Conservation (phyloP, 2,113 vertebrate genomes). For the Antechinus stuartii region DNA sequence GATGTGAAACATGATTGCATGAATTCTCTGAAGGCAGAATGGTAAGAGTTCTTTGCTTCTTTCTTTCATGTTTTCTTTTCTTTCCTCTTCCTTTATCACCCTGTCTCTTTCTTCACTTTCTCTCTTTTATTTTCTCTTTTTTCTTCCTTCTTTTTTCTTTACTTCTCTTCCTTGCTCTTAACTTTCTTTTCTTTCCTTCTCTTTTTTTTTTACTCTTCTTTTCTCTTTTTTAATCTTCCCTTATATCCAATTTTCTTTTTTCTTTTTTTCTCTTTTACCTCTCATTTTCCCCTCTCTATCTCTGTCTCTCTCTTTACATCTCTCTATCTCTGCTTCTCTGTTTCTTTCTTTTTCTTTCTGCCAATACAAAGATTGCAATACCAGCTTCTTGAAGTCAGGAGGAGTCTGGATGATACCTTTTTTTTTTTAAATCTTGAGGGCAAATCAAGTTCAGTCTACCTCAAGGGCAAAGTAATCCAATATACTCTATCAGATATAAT, state of each 20-base stretch:
- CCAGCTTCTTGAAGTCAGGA: neutral
- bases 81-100: neutral
- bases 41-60: neutral
- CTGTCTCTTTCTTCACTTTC: neutral
- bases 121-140: too few species aligned
- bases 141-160: too few species aligned
- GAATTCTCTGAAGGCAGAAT: neutral
- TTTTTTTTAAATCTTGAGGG: slow-evolving; percentile 53
- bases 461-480: slow-evolving; percentile 32
- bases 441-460: slow-evolving; percentile 52
- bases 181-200: too few species aligned
- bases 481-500: slow-evolving; percentile 40
- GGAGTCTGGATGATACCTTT: neutral
- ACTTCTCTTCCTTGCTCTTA: too few species aligned
- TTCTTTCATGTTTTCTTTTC: neutral
- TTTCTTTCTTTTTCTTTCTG: neutral
- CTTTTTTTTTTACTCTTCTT: too few species aligned
- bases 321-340: neutral
- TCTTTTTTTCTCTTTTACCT: too few species aligned
- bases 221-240: too few species aligned
- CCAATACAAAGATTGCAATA: neutral
- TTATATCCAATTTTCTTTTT: too few species aligned
- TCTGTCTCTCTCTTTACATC: neutral
- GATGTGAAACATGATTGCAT: neutral
- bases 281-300: neutral